A percentile compares a stretch with the other conserved stretches of the same genome.
phyloP scores from a whole-genome alignment of 2,888 invertebrate species.

The Seladonia tumulorum region DNA sequence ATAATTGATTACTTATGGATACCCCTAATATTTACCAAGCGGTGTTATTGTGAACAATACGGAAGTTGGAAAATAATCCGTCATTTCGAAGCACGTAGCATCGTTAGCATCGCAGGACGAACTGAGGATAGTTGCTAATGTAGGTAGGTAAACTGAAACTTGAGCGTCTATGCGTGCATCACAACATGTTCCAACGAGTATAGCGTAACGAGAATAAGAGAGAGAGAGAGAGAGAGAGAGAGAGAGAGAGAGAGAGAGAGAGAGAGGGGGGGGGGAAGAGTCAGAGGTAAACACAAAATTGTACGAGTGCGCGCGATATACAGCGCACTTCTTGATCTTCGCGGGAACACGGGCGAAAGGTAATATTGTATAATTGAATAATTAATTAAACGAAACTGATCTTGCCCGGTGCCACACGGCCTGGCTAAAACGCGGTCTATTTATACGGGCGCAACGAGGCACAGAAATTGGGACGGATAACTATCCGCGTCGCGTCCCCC shows the following conservation, averaged over 20 bases:
- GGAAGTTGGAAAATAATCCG: too few species aligned
- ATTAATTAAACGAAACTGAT: slow-evolving; percentile 44
- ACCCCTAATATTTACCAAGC: too few species aligned
- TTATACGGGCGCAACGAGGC: slow-evolving; percentile 5
- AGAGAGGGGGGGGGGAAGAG: too few species aligned
- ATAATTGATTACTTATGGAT: too few species aligned
- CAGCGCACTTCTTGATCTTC: not conserved
- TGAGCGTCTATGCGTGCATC: not conserved
- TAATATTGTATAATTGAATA: slow-evolving; percentile 2
- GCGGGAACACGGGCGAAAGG: not conserved
- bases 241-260: too few species aligned
- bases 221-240: too few species aligned
- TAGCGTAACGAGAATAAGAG: too few species aligned
- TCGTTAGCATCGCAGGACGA: too few species aligned
- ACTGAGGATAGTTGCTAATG: not conserved
- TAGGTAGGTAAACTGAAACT: not conserved
- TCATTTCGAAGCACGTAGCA: not conserved
- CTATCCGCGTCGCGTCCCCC: not conserved
- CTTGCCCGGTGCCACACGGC: not conserved
- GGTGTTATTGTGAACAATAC: too few species aligned
- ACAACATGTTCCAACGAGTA: too few species aligned
- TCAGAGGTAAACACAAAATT: not conserved
- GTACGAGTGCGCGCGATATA: not conserved
- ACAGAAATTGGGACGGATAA: slow-evolving; percentile 21
- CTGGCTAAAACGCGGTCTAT: not conserved